A percentile compares a stretch with the other conserved stretches of the same genome.
These are phyloP conservation scores for Microchirus variegatus DNA, from an alignment of 2,797 vertebrate species.

Conservation along the genomic window DNA sequence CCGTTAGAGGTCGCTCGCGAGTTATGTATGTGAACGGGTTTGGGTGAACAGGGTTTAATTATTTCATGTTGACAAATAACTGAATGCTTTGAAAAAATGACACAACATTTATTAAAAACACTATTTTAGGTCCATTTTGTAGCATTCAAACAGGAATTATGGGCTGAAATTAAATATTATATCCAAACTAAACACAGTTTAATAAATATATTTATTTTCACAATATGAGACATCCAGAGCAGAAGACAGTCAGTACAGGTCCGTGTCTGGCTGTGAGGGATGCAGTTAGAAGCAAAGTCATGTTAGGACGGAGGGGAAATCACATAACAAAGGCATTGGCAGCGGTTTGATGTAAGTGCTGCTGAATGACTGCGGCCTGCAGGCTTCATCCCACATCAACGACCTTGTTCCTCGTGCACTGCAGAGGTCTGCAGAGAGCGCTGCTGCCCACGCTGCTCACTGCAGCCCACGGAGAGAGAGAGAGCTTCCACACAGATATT, in stretches of 20 bases:
- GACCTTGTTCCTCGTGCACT: slow-evolving; percentile 53
- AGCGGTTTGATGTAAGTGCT: slow-evolving; percentile 13
- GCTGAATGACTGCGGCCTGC: slow-evolving; percentile 45
- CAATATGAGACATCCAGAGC: no score
- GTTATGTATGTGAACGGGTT: no score
- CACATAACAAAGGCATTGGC: background rate
- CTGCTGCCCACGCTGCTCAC: slow-evolving; percentile 51
- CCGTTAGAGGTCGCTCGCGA: no score
- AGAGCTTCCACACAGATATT: slow-evolving; percentile 39
- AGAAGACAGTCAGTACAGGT: no score
- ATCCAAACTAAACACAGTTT: no score
- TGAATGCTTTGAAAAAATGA: background rate
- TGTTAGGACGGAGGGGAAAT: background rate
- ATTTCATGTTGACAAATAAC: background rate
- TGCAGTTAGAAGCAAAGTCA: no score
- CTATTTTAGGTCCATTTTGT: background rate
- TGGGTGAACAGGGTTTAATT: no score
- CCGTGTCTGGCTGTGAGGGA: no score
- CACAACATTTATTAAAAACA: background rate
- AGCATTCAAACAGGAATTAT: no score
- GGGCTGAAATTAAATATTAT: no score
- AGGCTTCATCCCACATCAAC: slow-evolving; percentile 66
- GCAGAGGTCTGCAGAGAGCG: slow-evolving; percentile 46
- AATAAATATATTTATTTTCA: no score
- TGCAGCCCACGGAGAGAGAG: slow-evolving; percentile 62